Conservation (phyloP, 2,113 vertebrate species). For the Cairina moschata region DNA sequence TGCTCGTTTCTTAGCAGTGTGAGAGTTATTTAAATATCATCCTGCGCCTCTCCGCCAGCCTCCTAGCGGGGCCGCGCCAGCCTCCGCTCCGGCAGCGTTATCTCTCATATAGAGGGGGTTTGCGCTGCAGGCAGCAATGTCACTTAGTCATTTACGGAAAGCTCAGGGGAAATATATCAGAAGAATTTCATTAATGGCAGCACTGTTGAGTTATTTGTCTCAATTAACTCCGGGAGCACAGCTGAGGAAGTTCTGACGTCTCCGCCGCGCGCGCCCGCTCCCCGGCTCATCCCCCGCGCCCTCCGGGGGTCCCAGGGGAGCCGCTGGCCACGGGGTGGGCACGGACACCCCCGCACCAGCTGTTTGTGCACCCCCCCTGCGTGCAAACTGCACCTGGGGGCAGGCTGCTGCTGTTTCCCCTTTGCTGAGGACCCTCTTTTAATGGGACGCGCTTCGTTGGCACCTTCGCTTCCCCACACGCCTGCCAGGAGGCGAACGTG, state of each 20-base stretch:
- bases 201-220: slow-evolving; percentile 73
- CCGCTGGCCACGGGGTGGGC: rapidly evolving
- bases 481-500: rapidly evolving
- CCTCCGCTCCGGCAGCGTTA: background rate
- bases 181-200: slow-evolving; percentile 73
- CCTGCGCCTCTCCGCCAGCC: background rate
- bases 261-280: background rate
- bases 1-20: slow-evolving; percentile 55
- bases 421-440: background rate
- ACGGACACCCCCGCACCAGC: too few relatives aligned
- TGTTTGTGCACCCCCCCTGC: background rate
- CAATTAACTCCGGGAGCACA: slow-evolving; percentile 68
- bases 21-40: slow-evolving; percentile 67
- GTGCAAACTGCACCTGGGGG: background rate
- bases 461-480: rapidly evolving
- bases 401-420: background rate
- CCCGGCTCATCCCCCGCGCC: background rate
- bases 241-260: slow-evolving; percentile 56
- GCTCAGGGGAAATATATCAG: slow-evolving; percentile 73
- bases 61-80: background rate
- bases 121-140: slow-evolving; percentile 64
- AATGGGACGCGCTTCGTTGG: background rate
- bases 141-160: slow-evolving; percentile 69
- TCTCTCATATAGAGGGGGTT: slow-evolving; percentile 14
- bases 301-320: background rate